Percentiles rank a stretch among this genome's conserved stretches.
These are phyloP conservation scores for Pica pica DNA, from an alignment of 2,113 vertebrate species.

Conservation along the genomic window DNA sequence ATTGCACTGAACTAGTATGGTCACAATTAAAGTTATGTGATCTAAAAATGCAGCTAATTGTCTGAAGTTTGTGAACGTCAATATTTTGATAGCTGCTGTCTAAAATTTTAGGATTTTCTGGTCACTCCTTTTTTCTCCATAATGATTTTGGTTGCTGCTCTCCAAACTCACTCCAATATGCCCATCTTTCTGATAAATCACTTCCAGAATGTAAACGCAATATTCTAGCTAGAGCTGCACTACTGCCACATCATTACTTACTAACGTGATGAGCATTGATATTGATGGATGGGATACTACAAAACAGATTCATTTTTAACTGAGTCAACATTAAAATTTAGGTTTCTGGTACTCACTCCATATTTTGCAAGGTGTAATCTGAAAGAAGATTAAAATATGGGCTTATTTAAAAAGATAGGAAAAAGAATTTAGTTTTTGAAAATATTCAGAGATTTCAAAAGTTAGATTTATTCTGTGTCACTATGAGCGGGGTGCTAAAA, in stretches of 20 bases:
- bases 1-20: background rate
- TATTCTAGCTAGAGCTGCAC: background rate
- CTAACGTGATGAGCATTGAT: background rate
- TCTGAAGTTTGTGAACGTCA: background rate
- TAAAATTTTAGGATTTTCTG: background rate
- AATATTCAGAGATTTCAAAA: background rate
- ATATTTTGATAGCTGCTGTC: background rate
- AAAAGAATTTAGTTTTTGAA: background rate
- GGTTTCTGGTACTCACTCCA: background rate
- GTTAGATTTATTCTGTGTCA: background rate
- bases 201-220: background rate
- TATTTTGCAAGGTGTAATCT: background rate
- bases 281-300: background rate
- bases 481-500: background rate
- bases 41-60: background rate
- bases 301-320: background rate
- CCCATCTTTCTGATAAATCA: background rate
- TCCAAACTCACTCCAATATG: background rate
- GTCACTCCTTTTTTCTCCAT: background rate
- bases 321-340: background rate
- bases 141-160: background rate
- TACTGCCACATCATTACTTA: background rate
- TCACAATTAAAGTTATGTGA: background rate
- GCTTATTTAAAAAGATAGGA: background rate
- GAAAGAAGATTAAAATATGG: background rate